phyloP scores from a whole-genome alignment of 2,888 invertebrate species.

The Temnothorax ravouxi region DNA sequence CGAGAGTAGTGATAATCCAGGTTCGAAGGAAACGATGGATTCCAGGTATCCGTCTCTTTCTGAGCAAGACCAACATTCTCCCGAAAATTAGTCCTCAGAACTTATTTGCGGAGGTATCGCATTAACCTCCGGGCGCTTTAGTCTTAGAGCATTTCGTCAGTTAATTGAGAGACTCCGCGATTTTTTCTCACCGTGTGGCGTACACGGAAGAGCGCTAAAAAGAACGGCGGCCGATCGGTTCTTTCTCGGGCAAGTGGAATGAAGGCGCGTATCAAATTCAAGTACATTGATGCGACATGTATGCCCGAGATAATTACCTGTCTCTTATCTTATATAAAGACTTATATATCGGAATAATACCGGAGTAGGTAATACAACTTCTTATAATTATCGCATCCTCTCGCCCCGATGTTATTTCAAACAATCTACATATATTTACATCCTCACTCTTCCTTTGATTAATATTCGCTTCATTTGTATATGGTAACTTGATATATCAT shows the following conservation, averaged over 20 bases:
- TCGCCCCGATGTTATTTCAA: neutral
- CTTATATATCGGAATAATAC: conserved; percentile 27
- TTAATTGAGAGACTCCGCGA: conserved; percentile 57
- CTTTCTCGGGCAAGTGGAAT: conserved; percentile 13
- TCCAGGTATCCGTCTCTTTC: conserved; percentile 70
- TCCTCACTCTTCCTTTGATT: neutral
- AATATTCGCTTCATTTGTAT: neutral
- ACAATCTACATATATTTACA: neutral
- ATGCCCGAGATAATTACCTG: conserved; percentile 33
- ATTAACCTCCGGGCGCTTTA: conserved; percentile 50
- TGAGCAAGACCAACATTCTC: conserved; percentile 60
- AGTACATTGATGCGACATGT: conserved; percentile 45
- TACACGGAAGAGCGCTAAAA: conserved; percentile 47
- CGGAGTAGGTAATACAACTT: neutral
- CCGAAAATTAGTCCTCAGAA: conserved; percentile 64
- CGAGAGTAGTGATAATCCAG: conserved; percentile 74
- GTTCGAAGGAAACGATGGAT: conserved; percentile 70
- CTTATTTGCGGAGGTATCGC: conserved; percentile 60
- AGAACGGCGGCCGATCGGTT: conserved; percentile 34
- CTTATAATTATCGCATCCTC: neutral
- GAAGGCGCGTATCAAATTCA: conserved; percentile 46
- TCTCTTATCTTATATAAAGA: conserved; percentile 39
- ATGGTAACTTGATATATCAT: conserved; percentile 8
- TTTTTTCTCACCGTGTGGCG: conserved; percentile 43
- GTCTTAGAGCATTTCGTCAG: conserved; percentile 57